Base-by-base conservation (phyloP, 2,797 vertebrate species). In the Myiotriccus ornatus region DNA sequence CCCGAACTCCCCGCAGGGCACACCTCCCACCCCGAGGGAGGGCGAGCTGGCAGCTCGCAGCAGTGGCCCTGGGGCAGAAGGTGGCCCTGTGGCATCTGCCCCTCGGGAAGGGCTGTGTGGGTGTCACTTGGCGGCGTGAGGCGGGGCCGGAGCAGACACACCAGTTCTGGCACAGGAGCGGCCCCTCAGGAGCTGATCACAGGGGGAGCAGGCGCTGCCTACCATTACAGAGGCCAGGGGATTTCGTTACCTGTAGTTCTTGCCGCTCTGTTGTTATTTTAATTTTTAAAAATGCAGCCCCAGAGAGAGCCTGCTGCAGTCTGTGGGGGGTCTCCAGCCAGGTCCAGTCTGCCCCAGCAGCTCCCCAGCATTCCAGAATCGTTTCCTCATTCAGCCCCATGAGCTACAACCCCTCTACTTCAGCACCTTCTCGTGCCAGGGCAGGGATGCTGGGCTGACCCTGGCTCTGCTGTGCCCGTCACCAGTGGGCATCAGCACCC, bases 101-200 rank as follows among this genome's bases (percentile, higher is more conserved):
- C 35, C 46, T 50, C 1, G 1, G 64, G 35, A 56, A 59, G 59
- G 46, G 23, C 14, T 0, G 0, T 14, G 62, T 18, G n/a, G 34
- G 67, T 37, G 55, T 14, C 53, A 16, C 52, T 30, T 3, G 30
- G 82, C 43, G 5, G 0, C 5, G n/a, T 27, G 41, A 30, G 65
- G 1, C 6, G 17, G 18, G 12, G 7, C 6, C 0, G 1, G 22
- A 60, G 56, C 16, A 63, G 30, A 75, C 3, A 47, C 24, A 50
- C 18, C 2, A 2, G 17, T 22, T 77, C 25, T 34, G 1, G 1
- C 1, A 0, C 16, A 62, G 53, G 52, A 65, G 25, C 1, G 1
- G 10, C 32, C 18, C 7, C 14, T 34, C 1, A 4, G 28, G 44
- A n/a, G 19, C 37, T 46, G 34, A 28, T 37, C 74, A 4, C 10